Base-by-base conservation (phyloP, 2,888 invertebrate genomes). In the Allophyes oxyacanthae region DNA sequence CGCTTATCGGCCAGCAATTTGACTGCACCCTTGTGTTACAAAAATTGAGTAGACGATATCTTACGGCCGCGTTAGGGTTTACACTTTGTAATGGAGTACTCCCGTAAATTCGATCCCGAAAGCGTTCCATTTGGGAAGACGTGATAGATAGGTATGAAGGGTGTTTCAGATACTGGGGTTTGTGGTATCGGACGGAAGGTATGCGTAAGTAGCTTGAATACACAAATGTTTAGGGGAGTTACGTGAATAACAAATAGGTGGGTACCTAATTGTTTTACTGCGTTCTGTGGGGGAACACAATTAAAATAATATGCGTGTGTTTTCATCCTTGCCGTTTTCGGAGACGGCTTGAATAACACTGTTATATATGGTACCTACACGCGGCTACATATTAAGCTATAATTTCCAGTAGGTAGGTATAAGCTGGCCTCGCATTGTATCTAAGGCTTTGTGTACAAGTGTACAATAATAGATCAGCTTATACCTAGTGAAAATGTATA, bases 1-100 rank as follows among this genome's bases (percentile, higher is more conserved):
- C 63, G 68, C 77, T 79, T 80, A 83, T 83, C 81, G 56, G 70
- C 49, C 51, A 67, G 64, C 77, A 82, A 83, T 82, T 81, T 78
- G 78, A 65, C 68, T 67, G 61, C 72, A 72, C 78, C 71, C 78
- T 73, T 78, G 80, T 73, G 72, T 75, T 81, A 77, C 75, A 72
- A 75, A 78, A 81, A 80, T 80, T 78, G 74, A 75, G 67, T 72
- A 60, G 44, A 72, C 57, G 69, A 77, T 77, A 77, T 75, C 77
- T 74, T 71, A 44, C 55, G 38, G 49, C 37, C 43, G 51, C 56
- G 56, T 73, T 69, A 53, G 67, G 68, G 53, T 72, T 75, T 75
- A 77, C 72, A 77, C 65, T 75, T 75, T 68, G 77, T 72, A 75
- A 75, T 77, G 77, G 68, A 77, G 75, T 61, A 54, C 54, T 58